phyloP scores from a whole-genome alignment of 2,888 invertebrate species.

The Phaedon cochleariae region DNA sequence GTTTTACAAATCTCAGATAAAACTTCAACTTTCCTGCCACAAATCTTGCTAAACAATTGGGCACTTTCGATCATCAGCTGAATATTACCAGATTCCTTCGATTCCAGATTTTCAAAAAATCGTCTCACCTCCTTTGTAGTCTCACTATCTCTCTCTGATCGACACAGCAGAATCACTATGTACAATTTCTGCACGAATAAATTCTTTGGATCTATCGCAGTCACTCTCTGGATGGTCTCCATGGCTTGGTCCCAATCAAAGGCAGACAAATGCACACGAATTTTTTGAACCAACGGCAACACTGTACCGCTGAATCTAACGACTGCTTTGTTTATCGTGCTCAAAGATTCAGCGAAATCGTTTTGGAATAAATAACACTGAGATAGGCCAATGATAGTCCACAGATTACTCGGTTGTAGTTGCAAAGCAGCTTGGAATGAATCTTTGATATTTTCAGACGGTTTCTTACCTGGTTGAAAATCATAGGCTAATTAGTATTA shows the following conservation, averaged over 20 bases:
- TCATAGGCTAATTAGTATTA: no score
- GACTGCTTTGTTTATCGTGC: slow-evolving; percentile 80
- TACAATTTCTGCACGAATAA: slow-evolving; percentile 77
- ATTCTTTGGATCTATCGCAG: slow-evolving; percentile 76
- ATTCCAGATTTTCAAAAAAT: slow-evolving; percentile 73
- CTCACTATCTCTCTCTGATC: slow-evolving; percentile 80
- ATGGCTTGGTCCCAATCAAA: slow-evolving; percentile 90
- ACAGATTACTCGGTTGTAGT: slow-evolving; percentile 73
- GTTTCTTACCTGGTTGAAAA: no score
- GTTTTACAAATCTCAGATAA: slow-evolving; percentile 78
- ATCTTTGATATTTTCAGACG: slow-evolving; percentile 64
- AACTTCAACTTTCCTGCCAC: slow-evolving; percentile 72
- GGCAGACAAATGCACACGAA: slow-evolving; percentile 82
- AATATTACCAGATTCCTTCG: slow-evolving; percentile 80
- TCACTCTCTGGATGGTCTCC: slow-evolving; percentile 73
- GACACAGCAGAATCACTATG: slow-evolving; percentile 76
- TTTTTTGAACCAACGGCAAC: slow-evolving; percentile 87
- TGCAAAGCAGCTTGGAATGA: slow-evolving; percentile 76
- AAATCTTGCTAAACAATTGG: slow-evolving; percentile 76
- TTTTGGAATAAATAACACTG: slow-evolving; percentile 77
- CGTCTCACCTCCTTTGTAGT: slow-evolving; percentile 75
- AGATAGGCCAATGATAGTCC: slow-evolving; percentile 81
- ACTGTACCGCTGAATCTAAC: slow-evolving; percentile 79
- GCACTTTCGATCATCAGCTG: slow-evolving; percentile 75
- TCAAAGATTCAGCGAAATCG: slow-evolving; percentile 79